Evolutionary conservation across 2,113 vertebrate species (phyloP), one percentile per base, ranked within the genome.

Genomic region (Loxodonta africana): DNA sequence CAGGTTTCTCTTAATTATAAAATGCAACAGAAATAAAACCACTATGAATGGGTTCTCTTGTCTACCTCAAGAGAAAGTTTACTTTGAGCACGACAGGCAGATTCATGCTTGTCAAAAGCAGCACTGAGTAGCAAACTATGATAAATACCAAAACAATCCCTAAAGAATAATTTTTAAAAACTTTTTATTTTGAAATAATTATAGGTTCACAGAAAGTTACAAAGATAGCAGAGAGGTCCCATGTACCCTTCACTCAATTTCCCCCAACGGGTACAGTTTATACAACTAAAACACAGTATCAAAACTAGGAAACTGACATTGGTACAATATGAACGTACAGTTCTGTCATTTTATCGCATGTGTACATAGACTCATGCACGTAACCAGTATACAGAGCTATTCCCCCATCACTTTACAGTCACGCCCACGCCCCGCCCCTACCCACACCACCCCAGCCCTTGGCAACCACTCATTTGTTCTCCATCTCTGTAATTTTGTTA

Each of bases 131-230:
- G 30, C 30, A 84, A 83, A 94, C 48, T 37, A 60, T 67, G 33
- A 87, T 60, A 88, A 96, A 83, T 48, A 77, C 37, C 26, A 76
- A 37, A 2, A 44, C 14, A 62, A 76, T 67, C 74, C 74, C 83
- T 74, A 85, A 95, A 76, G 33, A 78, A 60, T n/a, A 73, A 5
- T 71, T n/a, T 90, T 81, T 60, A 23, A 41, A 48, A 83, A 78
- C 21, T 83, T 78, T 76, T 80, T 76, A 78, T 71, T 81, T 86
- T 77, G 53, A 94, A 92, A 86, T 87, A 78, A 85, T 62, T 87
- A 74, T 20, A 88, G 69, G 63, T 73, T 80, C 23, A 63, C 4
- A 89, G 76, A 37, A 86, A 95, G 81, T 57, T 95, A 57, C 53
- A 23, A 57, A 90, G 89, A 89, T 76, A 63, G 86, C 2, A 83